A percentile compares a stretch with the other conserved stretches of the same genome.
These are phyloP conservation scores for Drosophila grimshawi DNA, from an alignment of 1,140 invertebrate species.

Conservation along the genomic window DNA sequence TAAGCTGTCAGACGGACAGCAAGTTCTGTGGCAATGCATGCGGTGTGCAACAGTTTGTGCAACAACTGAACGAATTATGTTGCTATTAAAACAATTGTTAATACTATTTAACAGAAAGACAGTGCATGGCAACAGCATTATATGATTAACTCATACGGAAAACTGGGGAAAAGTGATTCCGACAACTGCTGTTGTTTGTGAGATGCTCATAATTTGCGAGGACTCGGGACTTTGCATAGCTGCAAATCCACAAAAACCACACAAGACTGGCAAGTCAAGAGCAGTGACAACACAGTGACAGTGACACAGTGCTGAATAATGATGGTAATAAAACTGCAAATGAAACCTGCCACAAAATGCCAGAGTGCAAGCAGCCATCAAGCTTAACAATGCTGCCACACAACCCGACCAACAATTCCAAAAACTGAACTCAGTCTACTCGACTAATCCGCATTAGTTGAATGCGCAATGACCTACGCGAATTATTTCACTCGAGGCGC, in stretches of 20 bases:
- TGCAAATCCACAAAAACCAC: slow-evolving; percentile 40
- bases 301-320: slow-evolving; percentile 52
- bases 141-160: slow-evolving; percentile 32
- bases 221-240: slow-evolving; percentile 22
- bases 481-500: slow-evolving; percentile 40
- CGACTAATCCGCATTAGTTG: slow-evolving; percentile 43
- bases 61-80: neutral
- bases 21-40: neutral
- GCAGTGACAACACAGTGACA: neutral
- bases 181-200: slow-evolving; percentile 27
- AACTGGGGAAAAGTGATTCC: slow-evolving; percentile 13
- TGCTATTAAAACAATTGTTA: slow-evolving; percentile 1
- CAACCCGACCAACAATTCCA: neutral
- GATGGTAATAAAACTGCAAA: slow-evolving; percentile 66
- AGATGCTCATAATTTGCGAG: neutral
- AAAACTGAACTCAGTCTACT: slow-evolving; percentile 15
- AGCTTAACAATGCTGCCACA: slow-evolving; percentile 31
- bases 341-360: slow-evolving; percentile 47
- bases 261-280: slow-evolving; percentile 13
- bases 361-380: slow-evolving; percentile 31
- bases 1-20: neutral
- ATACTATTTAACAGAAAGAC: slow-evolving; percentile 1
- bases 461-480: slow-evolving; percentile 42
- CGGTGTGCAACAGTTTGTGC: neutral
- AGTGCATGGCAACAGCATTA: slow-evolving; percentile 18